phyloP scores from a whole-genome alignment of 2,888 invertebrate species.

The Quadroppia sp. region DNA sequence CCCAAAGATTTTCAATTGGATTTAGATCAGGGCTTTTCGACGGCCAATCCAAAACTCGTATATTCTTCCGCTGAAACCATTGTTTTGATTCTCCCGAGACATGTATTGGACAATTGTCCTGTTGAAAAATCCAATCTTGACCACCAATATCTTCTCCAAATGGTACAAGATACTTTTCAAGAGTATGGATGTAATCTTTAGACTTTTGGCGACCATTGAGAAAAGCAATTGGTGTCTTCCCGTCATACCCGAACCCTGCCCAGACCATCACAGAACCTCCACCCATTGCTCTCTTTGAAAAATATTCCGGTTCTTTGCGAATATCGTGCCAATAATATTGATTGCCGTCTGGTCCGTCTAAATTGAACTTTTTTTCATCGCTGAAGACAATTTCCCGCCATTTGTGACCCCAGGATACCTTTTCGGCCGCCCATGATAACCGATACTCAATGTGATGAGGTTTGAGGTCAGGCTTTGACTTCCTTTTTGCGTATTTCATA shows the following conservation, averaged over 20 bases:
- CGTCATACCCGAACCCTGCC: neutral
- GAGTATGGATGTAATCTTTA: neutral
- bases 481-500: neutral
- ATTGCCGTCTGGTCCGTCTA: neutral
- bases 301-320: neutral
- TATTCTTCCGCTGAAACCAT: neutral
- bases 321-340: neutral
- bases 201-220: neutral
- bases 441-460: neutral
- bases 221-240: neutral
- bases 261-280: slow-evolving; percentile 5
- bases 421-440: neutral
- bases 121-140: neutral
- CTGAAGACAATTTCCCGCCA: neutral
- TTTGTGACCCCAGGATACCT: neutral
- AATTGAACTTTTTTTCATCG: slow-evolving; percentile 23
- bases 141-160: neutral
- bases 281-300: neutral
- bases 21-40: neutral
- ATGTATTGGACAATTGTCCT: neutral
- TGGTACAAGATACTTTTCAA: neutral
- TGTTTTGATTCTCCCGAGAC: neutral
- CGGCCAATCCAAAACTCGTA: neutral
- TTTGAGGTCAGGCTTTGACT: neutral
- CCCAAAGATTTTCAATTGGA: slow-evolving; percentile 11